A percentile compares a stretch with the other conserved stretches of the same genome.
Evolutionary conservation across 2,888 invertebrate genomes (phyloP).

Genomic region (Diabrotica balteata): DNA sequence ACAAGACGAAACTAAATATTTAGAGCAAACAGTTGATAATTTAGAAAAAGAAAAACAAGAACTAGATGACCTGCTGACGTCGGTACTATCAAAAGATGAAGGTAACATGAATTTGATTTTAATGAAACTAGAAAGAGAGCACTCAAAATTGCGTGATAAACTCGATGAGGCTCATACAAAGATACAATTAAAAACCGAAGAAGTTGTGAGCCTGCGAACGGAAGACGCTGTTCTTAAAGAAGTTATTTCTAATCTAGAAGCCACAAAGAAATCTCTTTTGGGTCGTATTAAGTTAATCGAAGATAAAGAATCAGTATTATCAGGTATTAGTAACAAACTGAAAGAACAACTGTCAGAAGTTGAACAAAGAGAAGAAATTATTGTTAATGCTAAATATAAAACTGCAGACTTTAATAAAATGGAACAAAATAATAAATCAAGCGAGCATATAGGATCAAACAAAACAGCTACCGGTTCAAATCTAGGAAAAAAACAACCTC

Average conservation of each 20-base stretch:
- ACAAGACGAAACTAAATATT: conserved; percentile 30
- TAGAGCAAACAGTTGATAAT: conserved; percentile 21
- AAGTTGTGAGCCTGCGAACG: conserved; percentile 31
- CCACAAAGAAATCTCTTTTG: conserved; percentile 29
- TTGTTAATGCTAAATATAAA: background rate
- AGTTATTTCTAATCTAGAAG: conserved; percentile 36
- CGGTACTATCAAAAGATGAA: conserved; percentile 25
- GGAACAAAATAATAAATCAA: background rate
- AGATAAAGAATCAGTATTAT: conserved; percentile 30
- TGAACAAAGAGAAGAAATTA: conserved; percentile 3
- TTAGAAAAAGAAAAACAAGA: conserved; percentile 41
- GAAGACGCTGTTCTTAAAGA: conserved; percentile 37
- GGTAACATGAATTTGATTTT: conserved; percentile 14
- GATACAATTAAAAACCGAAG: conserved; percentile 34
- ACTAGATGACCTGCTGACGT: conserved; percentile 36
- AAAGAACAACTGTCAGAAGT: conserved; percentile 34
- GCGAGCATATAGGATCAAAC: background rate
- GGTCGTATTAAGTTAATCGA: conserved; percentile 36
- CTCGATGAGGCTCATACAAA: conserved; percentile 37
- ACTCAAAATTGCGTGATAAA: conserved; percentile 34
- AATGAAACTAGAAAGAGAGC: conserved; percentile 32
- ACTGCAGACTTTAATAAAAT: background rate
- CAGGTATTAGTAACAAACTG: conserved; percentile 34
- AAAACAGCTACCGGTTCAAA: conserved; percentile 17
- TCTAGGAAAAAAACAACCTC: conserved; percentile 9